Evolutionary conservation across 1,140 invertebrate genomes (phyloP).

Genomic region (Drosophila bocqueti): DNA sequence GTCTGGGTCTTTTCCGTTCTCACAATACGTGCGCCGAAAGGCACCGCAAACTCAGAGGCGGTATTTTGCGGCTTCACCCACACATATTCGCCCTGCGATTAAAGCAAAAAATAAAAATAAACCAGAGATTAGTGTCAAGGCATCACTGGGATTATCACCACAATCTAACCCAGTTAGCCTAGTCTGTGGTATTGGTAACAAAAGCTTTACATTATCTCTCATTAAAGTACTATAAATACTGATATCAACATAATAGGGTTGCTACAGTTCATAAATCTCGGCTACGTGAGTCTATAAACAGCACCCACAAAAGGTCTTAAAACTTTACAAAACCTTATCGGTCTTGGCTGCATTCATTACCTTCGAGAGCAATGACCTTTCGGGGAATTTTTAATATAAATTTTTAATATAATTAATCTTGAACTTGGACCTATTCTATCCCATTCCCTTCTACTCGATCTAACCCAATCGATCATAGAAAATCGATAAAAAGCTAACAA

Average conservation of each 20-base stretch:
- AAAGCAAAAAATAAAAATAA: conserved; percentile 7
- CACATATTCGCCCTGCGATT: conserved; percentile 91
- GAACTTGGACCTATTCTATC: background rate
- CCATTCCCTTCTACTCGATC: background rate
- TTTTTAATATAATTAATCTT: background rate
- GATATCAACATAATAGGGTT: conserved; percentile 3
- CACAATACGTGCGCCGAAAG: conserved; percentile 92
- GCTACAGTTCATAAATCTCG: conserved; percentile 35
- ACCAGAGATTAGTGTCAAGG: conserved; percentile 15
- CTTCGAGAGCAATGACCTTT: background rate
- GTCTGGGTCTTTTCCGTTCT: conserved; percentile 92
- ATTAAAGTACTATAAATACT: background rate
- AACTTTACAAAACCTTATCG: conserved; percentile 22
- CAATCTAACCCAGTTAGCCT: conserved; percentile 18
- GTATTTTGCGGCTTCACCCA: conserved; percentile 91
- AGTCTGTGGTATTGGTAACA: background rate
- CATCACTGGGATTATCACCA: conserved; percentile 13
- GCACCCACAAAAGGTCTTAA: conserved; percentile 2
- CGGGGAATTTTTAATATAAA: no score
- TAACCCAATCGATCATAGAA: background rate
- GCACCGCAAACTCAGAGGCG: conserved; percentile 92
- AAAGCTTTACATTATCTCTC: background rate
- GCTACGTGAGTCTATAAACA: conserved; percentile 22
- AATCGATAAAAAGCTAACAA: conserved; percentile 23
- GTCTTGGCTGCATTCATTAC: background rate